Evolutionary conservation across 2,113 vertebrate genomes (phyloP), one percentile per base, ranked within the genome.

Genomic region (Anarrhichthys ocellatus): DNA sequence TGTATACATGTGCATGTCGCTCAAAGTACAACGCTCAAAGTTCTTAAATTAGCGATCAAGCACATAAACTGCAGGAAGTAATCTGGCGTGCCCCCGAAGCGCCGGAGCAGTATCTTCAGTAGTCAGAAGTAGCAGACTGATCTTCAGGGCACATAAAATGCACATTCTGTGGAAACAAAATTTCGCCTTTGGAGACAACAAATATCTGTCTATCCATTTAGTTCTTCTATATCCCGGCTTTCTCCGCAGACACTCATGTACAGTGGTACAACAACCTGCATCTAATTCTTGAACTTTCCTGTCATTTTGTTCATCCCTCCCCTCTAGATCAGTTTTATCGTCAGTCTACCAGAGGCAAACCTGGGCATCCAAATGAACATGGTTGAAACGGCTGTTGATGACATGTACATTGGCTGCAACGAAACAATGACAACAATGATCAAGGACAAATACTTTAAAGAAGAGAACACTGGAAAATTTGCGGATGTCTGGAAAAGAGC

Each of bases 351-450:
- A 15, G 0, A 79, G 5, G 4, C 32, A 8, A 6, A 42, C 1
- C 3, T 5, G 9, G 0, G 0, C 22, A 46, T 78, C 32, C 58
- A 1, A 0, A 1, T 89, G 69, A 46, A 5, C 64, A 67, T 80
- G 72, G 54, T 15, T 18, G 1, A 58, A 20, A 14, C 68, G 10
- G 42, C 85, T 24, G 76, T 87, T 9, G 85, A 87, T 46, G 82
- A 85, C 69, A 85, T 70, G 88, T 89, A 82, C 73, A 24, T 2
- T 7, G 40, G 3, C 59, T 87, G 88, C 66, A 18, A 1, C 0
- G 0, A 36, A 27, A 1, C 0, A 0, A 89, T 87, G 88, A 13
- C 0, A 1, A 0, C 17, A 3, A 22, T 0, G 1, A 14, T 87
- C 40, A 52, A 62, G 0, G 7, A 5, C 1, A 62, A 5, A 2